phyloP scores from a whole-genome alignment of 1,140 invertebrate genomes.

The Hypsibius dujardini region DNA sequence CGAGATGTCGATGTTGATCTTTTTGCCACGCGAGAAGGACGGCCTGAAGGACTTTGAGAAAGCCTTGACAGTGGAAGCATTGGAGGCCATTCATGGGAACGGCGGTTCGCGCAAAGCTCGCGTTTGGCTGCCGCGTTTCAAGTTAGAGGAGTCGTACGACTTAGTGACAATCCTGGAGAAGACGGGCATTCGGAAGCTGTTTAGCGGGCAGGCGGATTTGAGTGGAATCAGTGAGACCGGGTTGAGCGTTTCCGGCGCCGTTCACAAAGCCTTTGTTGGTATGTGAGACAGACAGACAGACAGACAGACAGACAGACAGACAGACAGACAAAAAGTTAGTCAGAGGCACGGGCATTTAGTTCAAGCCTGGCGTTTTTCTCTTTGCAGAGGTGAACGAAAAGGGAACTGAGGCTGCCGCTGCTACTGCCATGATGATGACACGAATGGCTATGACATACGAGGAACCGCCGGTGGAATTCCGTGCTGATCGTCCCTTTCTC shows the following conservation, averaged over 20 bases:
- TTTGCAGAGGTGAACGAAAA: constrained; percentile 43
- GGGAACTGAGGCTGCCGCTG: constrained; percentile 50
- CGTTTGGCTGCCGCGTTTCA: constrained; percentile 54
- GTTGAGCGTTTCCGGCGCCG: constrained; percentile 42
- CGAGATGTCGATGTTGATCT: constrained; percentile 30
- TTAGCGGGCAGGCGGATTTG: constrained; percentile 43
- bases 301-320: too few species aligned
- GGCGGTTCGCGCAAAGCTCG: constrained; percentile 33
- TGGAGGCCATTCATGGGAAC: not conserved
- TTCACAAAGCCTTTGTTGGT: constrained; percentile 57
- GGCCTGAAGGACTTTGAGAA: constrained; percentile 25
- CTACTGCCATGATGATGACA: constrained; percentile 38
- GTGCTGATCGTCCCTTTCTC: constrained; percentile 52
- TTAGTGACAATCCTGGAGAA: constrained; percentile 44
- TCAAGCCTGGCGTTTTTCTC: not conserved
- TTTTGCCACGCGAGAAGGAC: constrained; percentile 27
- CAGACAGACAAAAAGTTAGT: too few species aligned
- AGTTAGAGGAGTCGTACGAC: constrained; percentile 47
- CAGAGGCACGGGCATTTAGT: not conserved
- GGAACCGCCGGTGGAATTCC: constrained; percentile 32
- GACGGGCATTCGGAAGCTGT: constrained; percentile 51
- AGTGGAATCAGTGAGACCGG: constrained; percentile 39
- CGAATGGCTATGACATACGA: constrained; percentile 25
- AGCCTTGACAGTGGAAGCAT: constrained; percentile 9
- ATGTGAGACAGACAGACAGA: not conserved